Evolutionary conservation across 2,113 vertebrate genomes (phyloP).

Genomic region (Campylomormyrus tamandua): DNA sequence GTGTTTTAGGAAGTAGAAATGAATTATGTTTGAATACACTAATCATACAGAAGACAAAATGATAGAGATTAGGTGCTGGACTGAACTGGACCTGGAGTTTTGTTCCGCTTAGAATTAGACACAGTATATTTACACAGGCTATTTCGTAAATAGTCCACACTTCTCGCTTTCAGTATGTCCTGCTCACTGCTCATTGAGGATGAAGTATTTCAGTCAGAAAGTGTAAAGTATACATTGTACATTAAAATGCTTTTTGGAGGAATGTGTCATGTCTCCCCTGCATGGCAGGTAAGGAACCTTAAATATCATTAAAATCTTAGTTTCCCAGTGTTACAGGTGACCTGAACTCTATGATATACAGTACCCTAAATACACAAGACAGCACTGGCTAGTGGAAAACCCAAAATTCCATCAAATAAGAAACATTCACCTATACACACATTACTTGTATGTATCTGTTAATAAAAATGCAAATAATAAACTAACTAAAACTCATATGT

Average conservation of each 20-base stretch:
- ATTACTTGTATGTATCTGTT: neutral
- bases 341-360: neutral
- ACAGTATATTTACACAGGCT: neutral
- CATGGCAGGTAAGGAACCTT: neutral
- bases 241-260: neutral
- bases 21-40: neutral
- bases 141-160: neutral
- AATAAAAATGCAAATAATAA: neutral
- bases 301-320: neutral
- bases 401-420: neutral
- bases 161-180: neutral
- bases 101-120: neutral
- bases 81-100: neutral
- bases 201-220: neutral
- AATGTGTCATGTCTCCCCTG: neutral
- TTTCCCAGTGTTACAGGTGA: neutral
- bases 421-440: neutral
- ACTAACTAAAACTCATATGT: neutral
- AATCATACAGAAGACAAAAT: neutral
- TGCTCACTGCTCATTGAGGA: neutral
- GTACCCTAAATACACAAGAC: neutral
- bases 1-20: neutral
- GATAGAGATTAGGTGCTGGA: neutral
- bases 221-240: neutral
- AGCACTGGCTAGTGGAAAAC: neutral